Evolutionary conservation across 2,888 invertebrate species (phyloP), one percentile per base, ranked within the genome.

Genomic region (Uloborus plumipes): DNA sequence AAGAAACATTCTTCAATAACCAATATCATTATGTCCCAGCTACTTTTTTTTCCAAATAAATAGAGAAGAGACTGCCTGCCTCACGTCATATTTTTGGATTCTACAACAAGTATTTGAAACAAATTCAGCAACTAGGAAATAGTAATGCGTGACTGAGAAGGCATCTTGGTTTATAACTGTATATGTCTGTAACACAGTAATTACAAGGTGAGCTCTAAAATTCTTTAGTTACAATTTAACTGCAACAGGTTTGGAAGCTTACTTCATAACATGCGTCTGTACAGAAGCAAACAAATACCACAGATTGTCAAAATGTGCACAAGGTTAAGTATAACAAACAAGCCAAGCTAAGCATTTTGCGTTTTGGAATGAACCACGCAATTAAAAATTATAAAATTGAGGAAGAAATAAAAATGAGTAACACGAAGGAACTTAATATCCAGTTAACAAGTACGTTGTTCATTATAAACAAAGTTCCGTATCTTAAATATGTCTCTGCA

Each of bases 121-220:
- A 71, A 51, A 82, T 61, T 76, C 75, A 82, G 76, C 81, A 82
- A 82, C 81, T 82, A 82, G 81, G 81, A 81, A 81, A 71, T 71
- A 61, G 81, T 75, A 75, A 82, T 82, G 72, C 65, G 66, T 82
- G 66, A 70, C 55, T 76, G 69, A 66, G 71, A 82, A 82, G 81
- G 81, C 81, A 75, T 82, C 75, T 82, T 82, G 81, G 76, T 82
- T 82, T 71, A 66, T 66, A 82, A 72, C 61, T 82, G 71, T 66
- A 75, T 75, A 66, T 82, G 53, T 74, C 59, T 75, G 61, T 70
- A 81, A 82, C 81, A 71, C 59, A 76, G 59, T 71, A 66, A 66
- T 75, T 66, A 66, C 71, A 75, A 39, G 47, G 66, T 70, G 59
- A 74, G 74, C 58, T 82, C 71, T 82, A 82, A 65, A 65, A 82